Conservation (phyloP, 2,797 vertebrate species). For the Xiphorhynchus erythropygius region DNA sequence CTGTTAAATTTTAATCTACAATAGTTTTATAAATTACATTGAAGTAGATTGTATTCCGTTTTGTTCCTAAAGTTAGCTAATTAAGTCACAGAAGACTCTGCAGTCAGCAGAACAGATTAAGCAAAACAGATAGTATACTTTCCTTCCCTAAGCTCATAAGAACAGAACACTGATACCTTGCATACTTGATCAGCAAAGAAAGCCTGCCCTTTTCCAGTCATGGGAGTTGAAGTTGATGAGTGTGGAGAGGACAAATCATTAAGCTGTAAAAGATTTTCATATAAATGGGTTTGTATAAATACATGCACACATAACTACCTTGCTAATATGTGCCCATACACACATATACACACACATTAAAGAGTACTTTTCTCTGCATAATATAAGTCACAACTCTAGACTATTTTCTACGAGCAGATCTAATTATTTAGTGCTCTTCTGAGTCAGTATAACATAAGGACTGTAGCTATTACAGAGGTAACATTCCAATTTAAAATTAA, state of each 20-base stretch:
- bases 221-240: conserved; percentile 83
- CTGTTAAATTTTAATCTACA: background rate
- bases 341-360: background rate
- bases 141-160: background rate
- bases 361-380: background rate
- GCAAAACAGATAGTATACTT: background rate
- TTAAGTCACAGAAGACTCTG: background rate
- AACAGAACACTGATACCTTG: conserved; percentile 79
- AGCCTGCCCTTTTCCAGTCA: conserved; percentile 84
- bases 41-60: background rate
- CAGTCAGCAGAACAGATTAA: background rate
- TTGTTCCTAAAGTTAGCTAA: background rate
- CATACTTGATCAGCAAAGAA: conserved; percentile 84
- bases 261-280: conserved; percentile 72
- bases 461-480: background rate
- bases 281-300: background rate
- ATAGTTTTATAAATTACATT: background rate
- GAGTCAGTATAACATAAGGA: background rate
- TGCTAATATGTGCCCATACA: background rate
- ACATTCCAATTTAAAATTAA: background rate
- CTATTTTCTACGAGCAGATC: background rate
- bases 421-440: background rate
- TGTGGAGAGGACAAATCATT: conserved; percentile 85
- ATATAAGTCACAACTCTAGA: background rate
- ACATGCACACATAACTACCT: background rate